A percentile compares a stretch with the other conserved stretches of the same genome.
These are phyloP conservation scores for Leptinotarsa undecemlineata DNA, from an alignment of 1,140 invertebrate species.

Conservation along the genomic window DNA sequence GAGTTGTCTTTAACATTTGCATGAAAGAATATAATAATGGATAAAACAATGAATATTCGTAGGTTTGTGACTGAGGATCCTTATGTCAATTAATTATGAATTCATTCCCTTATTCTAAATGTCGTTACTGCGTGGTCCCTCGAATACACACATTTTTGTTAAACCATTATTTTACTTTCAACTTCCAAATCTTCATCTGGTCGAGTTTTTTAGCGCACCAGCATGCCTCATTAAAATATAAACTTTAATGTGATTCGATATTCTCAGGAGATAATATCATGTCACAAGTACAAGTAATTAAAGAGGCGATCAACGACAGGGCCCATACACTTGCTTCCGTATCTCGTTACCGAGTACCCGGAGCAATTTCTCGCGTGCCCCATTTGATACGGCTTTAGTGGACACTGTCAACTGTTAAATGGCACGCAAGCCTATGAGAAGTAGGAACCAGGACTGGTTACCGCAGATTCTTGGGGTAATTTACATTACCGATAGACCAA, in stretches of 20 bases:
- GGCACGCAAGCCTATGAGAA: not conserved
- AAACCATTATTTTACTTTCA: no score
- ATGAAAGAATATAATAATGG: no score
- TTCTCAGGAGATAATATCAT: constrained; percentile 37
- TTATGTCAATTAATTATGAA: no score
- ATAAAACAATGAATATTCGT: no score
- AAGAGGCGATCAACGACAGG: constrained; percentile 27
- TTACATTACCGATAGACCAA: not conserved
- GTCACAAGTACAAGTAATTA: constrained; percentile 37
- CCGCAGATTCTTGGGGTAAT: no score
- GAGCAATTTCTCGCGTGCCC: constrained; percentile 22
- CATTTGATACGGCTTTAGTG: not conserved
- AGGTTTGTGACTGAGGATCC: no score
- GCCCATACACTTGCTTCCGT: constrained; percentile 24
- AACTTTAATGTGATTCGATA: constrained; percentile 42
- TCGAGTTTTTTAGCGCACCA: no score
- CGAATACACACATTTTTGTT: no score
- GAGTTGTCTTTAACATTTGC: no score
- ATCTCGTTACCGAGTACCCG: constrained; percentile 6
- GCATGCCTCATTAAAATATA: constrained; percentile 40
- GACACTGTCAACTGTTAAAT: constrained; percentile 3
- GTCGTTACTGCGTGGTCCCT: no score
- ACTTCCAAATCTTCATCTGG: no score
- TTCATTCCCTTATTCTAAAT: no score
- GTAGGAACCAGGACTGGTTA: not conserved